Evolutionary conservation across 2,888 invertebrate genomes (phyloP).

Genomic region (Rhagium mordax): DNA sequence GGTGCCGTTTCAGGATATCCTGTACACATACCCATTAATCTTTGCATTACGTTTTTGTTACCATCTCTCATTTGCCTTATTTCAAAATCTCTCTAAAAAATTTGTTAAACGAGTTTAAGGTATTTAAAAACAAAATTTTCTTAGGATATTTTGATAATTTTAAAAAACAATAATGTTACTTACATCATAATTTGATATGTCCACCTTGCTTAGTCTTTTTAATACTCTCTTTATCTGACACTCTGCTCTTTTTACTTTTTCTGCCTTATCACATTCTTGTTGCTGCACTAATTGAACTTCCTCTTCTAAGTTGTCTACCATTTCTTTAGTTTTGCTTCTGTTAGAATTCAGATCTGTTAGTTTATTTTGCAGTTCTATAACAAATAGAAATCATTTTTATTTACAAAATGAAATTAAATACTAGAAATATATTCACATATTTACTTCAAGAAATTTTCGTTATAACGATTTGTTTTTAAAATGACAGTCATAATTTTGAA

Average conservation of each 20-base stretch:
- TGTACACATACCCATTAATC: slow-evolving; percentile 72
- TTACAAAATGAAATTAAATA: too few relatives aligned
- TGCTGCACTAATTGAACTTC: slow-evolving; percentile 56
- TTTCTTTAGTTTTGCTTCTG: slow-evolving; percentile 48
- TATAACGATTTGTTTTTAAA: too few relatives aligned
- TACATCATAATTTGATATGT: slow-evolving; percentile 63
- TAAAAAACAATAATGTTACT: slow-evolving; percentile 37
- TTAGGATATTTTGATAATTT: slow-evolving; percentile 12
- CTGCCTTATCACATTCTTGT: slow-evolving; percentile 61
- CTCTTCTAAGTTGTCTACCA: slow-evolving; percentile 54
- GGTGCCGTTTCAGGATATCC: slow-evolving; percentile 60
- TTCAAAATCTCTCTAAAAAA: slow-evolving; percentile 73
- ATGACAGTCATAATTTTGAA: too few relatives aligned
- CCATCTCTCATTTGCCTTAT: slow-evolving; percentile 75
- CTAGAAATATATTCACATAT: too few relatives aligned
- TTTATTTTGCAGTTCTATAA: slow-evolving; percentile 41
- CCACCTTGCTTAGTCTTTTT: slow-evolving; percentile 66
- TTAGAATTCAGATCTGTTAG: slow-evolving; percentile 35
- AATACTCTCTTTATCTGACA: slow-evolving; percentile 67
- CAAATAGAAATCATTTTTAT: background rate
- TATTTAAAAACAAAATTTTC: background rate
- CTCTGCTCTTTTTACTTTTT: slow-evolving; percentile 70
- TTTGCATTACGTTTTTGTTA: slow-evolving; percentile 73
- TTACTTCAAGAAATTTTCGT: too few relatives aligned
- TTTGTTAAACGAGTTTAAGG: slow-evolving; percentile 20